Percentiles rank a stretch among this genome's conserved stretches.
Evolutionary conservation across 2,797 vertebrate species (phyloP).

Genomic region (Rousettus madagascariensis): DNA sequence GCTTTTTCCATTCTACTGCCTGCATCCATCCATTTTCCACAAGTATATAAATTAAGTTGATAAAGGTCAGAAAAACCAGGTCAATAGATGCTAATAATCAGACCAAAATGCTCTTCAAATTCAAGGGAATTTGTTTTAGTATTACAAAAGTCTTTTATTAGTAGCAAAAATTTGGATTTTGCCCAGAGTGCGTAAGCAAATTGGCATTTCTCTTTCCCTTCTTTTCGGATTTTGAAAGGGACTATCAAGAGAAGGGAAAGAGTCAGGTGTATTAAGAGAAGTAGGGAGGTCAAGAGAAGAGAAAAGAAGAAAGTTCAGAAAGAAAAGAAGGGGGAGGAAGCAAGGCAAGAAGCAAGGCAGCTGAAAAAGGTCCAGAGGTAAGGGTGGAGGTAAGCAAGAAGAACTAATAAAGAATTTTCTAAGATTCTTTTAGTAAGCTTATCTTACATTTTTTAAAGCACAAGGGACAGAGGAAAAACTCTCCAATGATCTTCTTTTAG

Average conservation of each 20-base stretch:
- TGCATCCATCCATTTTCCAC: background rate
- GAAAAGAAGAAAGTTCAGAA: background rate
- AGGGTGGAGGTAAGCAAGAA: background rate
- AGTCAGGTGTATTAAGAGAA: background rate
- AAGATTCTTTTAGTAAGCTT: background rate
- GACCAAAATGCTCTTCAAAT: background rate
- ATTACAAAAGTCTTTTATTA: background rate
- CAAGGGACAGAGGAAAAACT: background rate
- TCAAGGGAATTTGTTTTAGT: background rate
- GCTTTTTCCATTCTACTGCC: background rate
- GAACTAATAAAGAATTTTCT: background rate
- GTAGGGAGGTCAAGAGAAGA: background rate
- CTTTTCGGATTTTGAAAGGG: background rate
- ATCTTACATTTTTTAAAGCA: background rate
- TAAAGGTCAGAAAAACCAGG: background rate
- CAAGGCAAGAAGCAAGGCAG: background rate
- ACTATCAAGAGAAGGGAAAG: background rate
- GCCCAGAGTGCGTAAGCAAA: background rate
- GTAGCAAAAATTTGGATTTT: background rate
- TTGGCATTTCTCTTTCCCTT: background rate
- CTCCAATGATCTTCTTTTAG: background rate
- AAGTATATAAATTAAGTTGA: background rate
- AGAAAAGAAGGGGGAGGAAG: background rate
- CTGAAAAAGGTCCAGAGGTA: background rate
- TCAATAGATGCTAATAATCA: background rate